Base-by-base conservation (phyloP, 2,113 vertebrate genomes). In the Petrocephalus microphthalmus region DNA sequence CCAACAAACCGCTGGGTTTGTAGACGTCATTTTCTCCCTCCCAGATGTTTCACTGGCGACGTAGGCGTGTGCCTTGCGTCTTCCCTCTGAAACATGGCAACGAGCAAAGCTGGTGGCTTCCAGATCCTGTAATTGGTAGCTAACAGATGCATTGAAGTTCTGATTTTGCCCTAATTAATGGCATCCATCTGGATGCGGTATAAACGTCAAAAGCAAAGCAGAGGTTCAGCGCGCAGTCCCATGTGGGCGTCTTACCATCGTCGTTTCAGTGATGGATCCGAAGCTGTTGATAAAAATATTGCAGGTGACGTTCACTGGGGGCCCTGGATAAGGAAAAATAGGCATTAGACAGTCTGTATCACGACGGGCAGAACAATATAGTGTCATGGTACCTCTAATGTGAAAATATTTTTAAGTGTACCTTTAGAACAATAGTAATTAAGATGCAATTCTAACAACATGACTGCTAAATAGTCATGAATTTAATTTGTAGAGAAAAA, bases 221-320 rank as follows among this genome's bases (percentile, higher is more conserved):
- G n/a, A 42, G 52, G 15, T 33, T 54, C 11, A 20, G 51, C 17
- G n/a, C 84, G 17, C 13, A 20, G 15, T 33, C 19, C 82, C 22
- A 1, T 6, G 7, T 20, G 49, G 8, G 22, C 2, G 0, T 81
- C 95, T 97, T 95, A 99, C 97, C 97, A 99, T 98, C 71, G 97
- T 98, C 15, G 97, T 99, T 94, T 99, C 97, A 0, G 97, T 98
- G 93, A 99, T 96, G 0, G 97, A 99, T 89, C 97, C 95, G 2
- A 99, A 99, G 92, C 97, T 98, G 94, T 99, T 99, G 96, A 99
- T 99, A 93, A 99, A 99, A 94, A 99, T 99, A 94, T 99, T 99
- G 94, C 97, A 99, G 7, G 98, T 98, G 94, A 99, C 97, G 81
- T 99, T 99, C 94, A 99, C 97, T 0, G 98, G 96, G 0, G 96